These are phyloP conservation scores for Falco biarmicus DNA, from an alignment of 2,797 vertebrate species.

Conservation along the genomic window DNA sequence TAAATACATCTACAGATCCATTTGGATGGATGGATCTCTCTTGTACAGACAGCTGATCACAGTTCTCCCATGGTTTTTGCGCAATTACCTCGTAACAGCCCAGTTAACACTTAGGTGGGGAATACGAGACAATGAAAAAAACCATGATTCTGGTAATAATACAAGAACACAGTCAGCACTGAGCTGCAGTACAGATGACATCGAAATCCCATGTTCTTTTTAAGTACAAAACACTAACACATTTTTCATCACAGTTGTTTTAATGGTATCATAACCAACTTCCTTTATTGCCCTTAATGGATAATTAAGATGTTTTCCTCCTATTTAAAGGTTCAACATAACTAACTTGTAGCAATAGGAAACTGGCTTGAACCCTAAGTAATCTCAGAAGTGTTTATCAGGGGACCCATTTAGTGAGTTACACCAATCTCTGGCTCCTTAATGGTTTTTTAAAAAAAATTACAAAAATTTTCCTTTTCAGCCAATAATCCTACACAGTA, in stretches of 20 bases:
- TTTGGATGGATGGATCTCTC: background rate
- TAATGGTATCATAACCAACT: constrained; percentile 56
- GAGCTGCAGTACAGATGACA: background rate
- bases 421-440: background rate
- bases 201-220: background rate
- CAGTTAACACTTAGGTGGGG: background rate
- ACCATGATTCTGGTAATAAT: background rate
- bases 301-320: constrained; percentile 39
- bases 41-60: background rate
- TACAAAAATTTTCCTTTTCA: background rate
- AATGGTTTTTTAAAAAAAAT: background rate
- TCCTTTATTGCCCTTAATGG: constrained; percentile 52
- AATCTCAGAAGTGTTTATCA: constrained; percentile 9
- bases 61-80: background rate
- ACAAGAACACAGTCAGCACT: background rate
- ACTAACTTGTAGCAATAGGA: background rate
- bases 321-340: constrained; percentile 16
- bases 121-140: background rate
- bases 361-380: background rate
- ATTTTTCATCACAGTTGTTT: constrained; percentile 28
- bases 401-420: background rate
- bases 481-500: background rate
- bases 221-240: background rate
- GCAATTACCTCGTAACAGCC: background rate
- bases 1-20: background rate